Percentiles rank a stretch among this genome's conserved stretches.
Conservation (phyloP, 2,797 vertebrate species). For the Pseudocheirus occidentalis region DNA sequence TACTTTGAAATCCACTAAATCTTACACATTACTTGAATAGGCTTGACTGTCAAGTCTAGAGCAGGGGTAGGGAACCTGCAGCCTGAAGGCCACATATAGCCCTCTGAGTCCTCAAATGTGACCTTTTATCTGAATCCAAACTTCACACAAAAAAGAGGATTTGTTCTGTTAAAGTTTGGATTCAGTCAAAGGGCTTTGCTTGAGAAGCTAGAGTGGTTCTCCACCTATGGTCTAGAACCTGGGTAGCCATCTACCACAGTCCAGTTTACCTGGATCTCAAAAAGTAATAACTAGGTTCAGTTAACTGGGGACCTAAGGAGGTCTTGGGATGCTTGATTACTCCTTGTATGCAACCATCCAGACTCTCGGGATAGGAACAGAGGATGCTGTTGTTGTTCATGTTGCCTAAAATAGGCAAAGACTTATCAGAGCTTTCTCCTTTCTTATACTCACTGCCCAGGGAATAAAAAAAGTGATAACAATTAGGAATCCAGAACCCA, state of each 20-base stretch:
- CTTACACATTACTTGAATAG: neutral
- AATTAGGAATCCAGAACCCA: neutral
- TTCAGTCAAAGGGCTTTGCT: too few relatives aligned
- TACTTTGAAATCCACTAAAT: neutral
- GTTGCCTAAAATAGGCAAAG: slow-evolving; percentile 16
- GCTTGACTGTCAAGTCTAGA: neutral
- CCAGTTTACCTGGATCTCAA: neutral
- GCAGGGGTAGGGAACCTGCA: too few relatives aligned
- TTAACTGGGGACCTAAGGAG: neutral
- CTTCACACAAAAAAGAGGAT: too few relatives aligned
- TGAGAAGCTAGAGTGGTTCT: too few relatives aligned
- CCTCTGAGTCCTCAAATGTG: too few relatives aligned
- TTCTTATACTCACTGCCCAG: neutral
- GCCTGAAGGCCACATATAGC: too few relatives aligned
- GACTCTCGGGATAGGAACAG: neutral
- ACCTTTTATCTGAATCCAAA: too few relatives aligned
- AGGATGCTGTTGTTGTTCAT: neutral
- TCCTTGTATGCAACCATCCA: neutral
- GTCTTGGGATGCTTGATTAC: neutral
- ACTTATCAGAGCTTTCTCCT: neutral
- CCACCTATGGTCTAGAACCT: neutral
- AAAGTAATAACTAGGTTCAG: neutral
- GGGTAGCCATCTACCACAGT: neutral
- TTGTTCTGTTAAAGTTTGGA: too few relatives aligned
- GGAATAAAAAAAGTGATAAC: neutral